Base-by-base conservation (phyloP, 1,140 invertebrate species). In the Lucilia sericata region DNA sequence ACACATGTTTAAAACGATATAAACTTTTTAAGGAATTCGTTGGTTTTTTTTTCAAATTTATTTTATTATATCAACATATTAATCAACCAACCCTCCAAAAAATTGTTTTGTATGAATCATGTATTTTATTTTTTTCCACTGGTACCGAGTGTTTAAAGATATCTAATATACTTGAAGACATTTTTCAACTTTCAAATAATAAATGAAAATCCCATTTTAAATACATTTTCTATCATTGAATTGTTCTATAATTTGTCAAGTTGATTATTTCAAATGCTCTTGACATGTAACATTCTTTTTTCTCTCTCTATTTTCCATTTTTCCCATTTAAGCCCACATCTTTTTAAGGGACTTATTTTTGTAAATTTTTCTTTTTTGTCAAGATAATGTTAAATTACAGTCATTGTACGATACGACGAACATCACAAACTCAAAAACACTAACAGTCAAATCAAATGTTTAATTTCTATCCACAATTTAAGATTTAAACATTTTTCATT, bases 261-360 rank as follows among this genome's bases (percentile, higher is more conserved):
- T 83, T 85, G 84, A 85, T 85, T 85, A 85, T 85, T 85, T 85
- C 75, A 83, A 80, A 85, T 85, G 84, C 49, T 78, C 74, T 42
- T 60, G 60, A 74, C 84, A 84, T 82, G 78, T 82, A 60, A 84
- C 84, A 84, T 82, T 82, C 76, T 74, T 82, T 60, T 25, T 8
- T 21, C 3, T 30, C 25, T 30, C 3, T 30, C 25, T 19, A 21
- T 70, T 21, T 70, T 25, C n/a, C 55, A 17, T 21, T 70, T 70
- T n/a, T 25, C 7, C n/a, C 65, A 70, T 70, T 70, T 70, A 70
- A 70, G 65, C 65, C 65, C 65, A 21, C 65, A 70, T 70, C 65
- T 21, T 70, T 19, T 70, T 70, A 19, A 25, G 5, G 65, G 19
- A 19, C 21, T 25, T 21, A 21, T 19, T 25, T 10, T 17, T 14